Conservation (phyloP, 2,888 invertebrate species). For the Myopa tessellatipennis region DNA sequence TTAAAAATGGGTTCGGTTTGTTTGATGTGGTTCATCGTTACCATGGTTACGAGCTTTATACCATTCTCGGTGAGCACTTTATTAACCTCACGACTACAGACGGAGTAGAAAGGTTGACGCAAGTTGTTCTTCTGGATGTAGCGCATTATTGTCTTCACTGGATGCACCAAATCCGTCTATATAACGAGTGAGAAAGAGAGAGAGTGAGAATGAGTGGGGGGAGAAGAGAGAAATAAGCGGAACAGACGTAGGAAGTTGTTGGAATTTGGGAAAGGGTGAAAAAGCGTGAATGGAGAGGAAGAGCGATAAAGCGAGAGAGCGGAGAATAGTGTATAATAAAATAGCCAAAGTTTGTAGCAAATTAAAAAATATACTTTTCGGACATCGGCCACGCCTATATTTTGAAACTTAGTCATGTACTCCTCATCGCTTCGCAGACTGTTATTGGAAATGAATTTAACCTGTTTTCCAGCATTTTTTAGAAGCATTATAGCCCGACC, state of each 20-base stretch:
- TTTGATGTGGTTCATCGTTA: conserved; percentile 48
- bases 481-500: conserved; percentile 59
- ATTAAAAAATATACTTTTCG: conserved; percentile 48
- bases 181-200: background rate
- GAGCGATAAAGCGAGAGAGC: conserved; percentile 37
- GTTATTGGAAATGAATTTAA: conserved; percentile 65
- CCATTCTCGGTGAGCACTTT: conserved; percentile 62
- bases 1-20: background rate
- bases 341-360: no score
- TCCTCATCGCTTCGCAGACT: conserved; percentile 53
- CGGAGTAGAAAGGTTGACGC: conserved; percentile 62
- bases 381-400: conserved; percentile 52
- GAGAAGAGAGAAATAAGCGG: background rate
- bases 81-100: conserved; percentile 59
- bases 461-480: conserved; percentile 62
- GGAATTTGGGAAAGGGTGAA: no score
- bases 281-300: no score
- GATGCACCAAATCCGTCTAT: conserved; percentile 66
- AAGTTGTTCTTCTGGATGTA: conserved; percentile 67
- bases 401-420: conserved; percentile 53
- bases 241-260: no score
- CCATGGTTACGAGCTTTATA: conserved; percentile 59
- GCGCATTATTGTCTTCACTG: conserved; percentile 63
- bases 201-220: background rate
- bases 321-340: no score